Base-by-base conservation (phyloP, 2,113 vertebrate genomes). In the Dermatemys mawii region DNA sequence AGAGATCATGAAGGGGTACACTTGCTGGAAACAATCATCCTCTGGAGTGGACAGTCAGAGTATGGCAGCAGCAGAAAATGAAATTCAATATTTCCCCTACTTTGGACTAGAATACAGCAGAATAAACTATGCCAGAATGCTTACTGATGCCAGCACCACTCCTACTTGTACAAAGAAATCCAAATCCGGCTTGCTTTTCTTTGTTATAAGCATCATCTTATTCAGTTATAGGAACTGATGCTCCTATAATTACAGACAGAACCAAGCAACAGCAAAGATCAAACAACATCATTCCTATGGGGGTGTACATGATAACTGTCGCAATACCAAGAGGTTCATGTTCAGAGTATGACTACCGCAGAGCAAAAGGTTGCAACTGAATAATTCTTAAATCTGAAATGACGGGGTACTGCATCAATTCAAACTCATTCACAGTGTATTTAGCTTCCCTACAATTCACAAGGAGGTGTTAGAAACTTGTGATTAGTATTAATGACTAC, bases 71-170 rank as follows among this genome's bases (percentile, higher is more conserved):
- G 86, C 29, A 63, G 51, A 76, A 84, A 96, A 94, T 95, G 88
- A 92, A 94, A 88, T 44, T 27, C 50, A 91, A 9, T 44, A 85
- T 78, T 91, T 92, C 92, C 94, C 67, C 38, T 51, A 51, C 50
- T 88, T 81, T 26, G 0, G 54, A 87, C 24, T 53, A 88, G 81
- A 80, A 79, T 50, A 54, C 60, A 78, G 44, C 73, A 82, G 48
- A 90, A 83, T 84, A 94, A 87, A 81, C 24, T 53, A 79, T 67
- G 80, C 91, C 76, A 38, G 29, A 55, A 81, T 87, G 48, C 73
- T 87, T 83, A 78, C 90, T 35, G 76, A 90, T 86, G 79, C 84
- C 41, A 44, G 54, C 84, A 46, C 63, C 48, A 90, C 63, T 79
- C 92, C 91, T 80, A 92, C 29, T 29, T 32, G 10, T 70, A 38